Evolutionary conservation across 2,797 vertebrate species (phyloP).

Genomic region (Amblyopsis hoosieri): DNA sequence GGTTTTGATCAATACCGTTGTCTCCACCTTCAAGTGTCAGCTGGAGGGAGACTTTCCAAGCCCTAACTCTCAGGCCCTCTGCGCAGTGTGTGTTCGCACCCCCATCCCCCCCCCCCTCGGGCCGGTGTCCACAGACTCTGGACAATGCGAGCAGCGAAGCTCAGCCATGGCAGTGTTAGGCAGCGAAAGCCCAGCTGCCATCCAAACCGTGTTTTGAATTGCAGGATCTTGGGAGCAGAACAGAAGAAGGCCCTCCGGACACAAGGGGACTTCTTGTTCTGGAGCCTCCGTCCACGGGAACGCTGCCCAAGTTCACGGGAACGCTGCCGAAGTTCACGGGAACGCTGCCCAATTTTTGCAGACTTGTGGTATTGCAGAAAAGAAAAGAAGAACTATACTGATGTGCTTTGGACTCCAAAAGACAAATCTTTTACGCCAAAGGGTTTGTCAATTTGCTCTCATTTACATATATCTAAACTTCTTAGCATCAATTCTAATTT

Average conservation of each 20-base stretch:
- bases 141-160: constrained; percentile 28
- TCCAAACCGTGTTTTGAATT: constrained; percentile 60
- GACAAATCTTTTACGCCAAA: constrained; percentile 29
- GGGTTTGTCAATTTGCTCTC: constrained; percentile 22
- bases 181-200: constrained; percentile 70
- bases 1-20: not conserved
- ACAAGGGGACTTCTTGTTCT: constrained; percentile 41
- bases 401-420: constrained; percentile 50
- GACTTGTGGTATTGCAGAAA: constrained; percentile 39
- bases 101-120: constrained; percentile 50
- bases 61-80: constrained; percentile 2
- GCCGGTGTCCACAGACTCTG: constrained; percentile 48
- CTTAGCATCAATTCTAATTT: constrained; percentile 10
- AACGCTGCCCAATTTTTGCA: constrained; percentile 52
- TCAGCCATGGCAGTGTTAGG: constrained; percentile 28
- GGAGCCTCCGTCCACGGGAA: constrained; percentile 33
- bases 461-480: constrained; percentile 10
- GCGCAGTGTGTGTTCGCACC: constrained; percentile 18
- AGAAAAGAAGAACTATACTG: constrained; percentile 26
- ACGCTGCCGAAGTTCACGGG: constrained; percentile 44
- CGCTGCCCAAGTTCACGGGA: constrained; percentile 46
- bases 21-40: constrained; percentile 20
- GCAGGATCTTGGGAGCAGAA: constrained; percentile 47
- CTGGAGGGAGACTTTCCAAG: constrained; percentile 34
- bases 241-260: constrained; percentile 38